Conservation (phyloP, 2,797 vertebrate species). For the Lepilemur ruficaudatus region DNA sequence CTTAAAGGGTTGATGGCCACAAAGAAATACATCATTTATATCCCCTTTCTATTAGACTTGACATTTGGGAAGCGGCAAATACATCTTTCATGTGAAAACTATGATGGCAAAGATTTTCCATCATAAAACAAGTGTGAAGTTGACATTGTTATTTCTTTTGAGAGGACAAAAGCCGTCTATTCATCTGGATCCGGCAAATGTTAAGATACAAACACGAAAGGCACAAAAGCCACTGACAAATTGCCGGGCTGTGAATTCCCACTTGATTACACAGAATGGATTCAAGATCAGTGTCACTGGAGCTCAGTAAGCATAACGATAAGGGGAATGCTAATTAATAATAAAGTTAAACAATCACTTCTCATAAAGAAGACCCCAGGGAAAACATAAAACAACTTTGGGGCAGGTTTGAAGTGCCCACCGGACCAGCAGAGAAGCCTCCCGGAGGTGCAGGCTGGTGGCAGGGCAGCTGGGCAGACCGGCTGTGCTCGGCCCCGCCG, state of each 20-base stretch:
- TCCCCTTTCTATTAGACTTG: slow-evolving; percentile 60
- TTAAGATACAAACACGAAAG: background rate
- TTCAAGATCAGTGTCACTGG: background rate
- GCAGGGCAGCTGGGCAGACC: rapidly evolving
- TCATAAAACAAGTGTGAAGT: slow-evolving; percentile 65
- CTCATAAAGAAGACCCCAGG: background rate
- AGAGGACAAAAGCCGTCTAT: background rate
- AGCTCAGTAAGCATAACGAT: background rate
- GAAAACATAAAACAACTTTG: background rate
- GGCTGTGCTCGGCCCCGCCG: rapidly evolving
- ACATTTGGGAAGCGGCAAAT: slow-evolving; percentile 61
- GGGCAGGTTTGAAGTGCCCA: rapidly evolving
- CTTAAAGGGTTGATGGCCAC: slow-evolving; percentile 46
- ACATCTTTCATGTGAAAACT: slow-evolving; percentile 58
- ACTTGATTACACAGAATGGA: background rate
- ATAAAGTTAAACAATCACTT: background rate
- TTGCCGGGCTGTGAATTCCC: background rate
- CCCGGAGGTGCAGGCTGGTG: rapidly evolving
- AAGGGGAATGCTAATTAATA: rapidly evolving
- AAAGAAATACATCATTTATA: slow-evolving; percentile 58
- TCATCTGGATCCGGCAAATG: background rate
- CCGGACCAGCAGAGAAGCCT: no score
- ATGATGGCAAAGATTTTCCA: slow-evolving; percentile 70
- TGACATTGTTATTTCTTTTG: slow-evolving; percentile 61
- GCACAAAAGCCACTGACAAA: background rate